These are phyloP conservation scores for Tenualosa ilisha DNA, from an alignment of 2,797 vertebrate species.

Conservation along the genomic window DNA sequence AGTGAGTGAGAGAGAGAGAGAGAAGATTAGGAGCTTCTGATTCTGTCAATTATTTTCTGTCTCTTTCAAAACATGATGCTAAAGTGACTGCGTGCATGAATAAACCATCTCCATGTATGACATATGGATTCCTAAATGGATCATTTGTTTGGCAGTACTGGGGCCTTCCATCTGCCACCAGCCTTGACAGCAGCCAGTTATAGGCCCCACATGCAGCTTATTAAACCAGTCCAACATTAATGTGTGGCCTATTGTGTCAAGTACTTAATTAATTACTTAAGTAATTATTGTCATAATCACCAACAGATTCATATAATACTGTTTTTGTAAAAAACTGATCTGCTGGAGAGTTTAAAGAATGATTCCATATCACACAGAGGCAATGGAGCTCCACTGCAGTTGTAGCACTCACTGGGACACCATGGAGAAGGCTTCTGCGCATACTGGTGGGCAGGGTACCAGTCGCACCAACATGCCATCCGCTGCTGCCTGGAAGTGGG, in stretches of 20 bases:
- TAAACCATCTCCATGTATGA: neutral
- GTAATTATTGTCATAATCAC: neutral
- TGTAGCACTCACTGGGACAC: constrained; percentile 88
- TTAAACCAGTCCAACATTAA: no score
- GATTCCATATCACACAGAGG: neutral
- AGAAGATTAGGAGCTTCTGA: neutral
- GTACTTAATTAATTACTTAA: no score
- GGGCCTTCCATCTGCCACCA: neutral
- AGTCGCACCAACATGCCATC: constrained; percentile 90
- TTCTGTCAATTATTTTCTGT: neutral
- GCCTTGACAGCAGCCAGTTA: neutral
- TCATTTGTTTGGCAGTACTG: neutral
- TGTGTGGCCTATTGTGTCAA: no score
- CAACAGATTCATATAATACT: neutral
- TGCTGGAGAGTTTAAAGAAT: neutral
- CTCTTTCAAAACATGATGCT: neutral
- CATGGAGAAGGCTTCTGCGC: constrained; percentile 91
- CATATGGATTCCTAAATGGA: neutral
- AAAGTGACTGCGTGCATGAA: neutral
- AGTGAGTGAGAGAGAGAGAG: neutral
- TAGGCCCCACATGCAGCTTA: neutral
- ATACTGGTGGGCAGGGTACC: constrained; percentile 95
- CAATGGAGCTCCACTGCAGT: neutral
- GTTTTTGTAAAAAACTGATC: no score
- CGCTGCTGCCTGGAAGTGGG: constrained; percentile 93